Evolutionary conservation across 2,113 vertebrate species (phyloP), one percentile per base, ranked within the genome.

Genomic region (Phasianus colchicus): DNA sequence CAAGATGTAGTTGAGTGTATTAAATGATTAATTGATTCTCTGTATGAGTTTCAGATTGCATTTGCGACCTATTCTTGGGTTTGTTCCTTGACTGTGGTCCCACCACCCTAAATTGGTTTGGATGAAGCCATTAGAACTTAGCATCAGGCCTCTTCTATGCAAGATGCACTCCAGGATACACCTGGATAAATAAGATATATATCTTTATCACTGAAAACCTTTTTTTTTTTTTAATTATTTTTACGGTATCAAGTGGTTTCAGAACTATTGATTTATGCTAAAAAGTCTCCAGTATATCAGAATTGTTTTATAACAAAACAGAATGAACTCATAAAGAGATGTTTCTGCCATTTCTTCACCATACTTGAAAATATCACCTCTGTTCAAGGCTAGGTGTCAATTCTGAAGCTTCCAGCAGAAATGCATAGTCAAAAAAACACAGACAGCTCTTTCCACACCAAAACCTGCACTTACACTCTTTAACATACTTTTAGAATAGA

Each of bases 61-160:
- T 24, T n/a, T 25, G 7, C 21, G 25, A 34, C 25, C 13, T 13
- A 0, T 12, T 82, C 43, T 24, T 6, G 8, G 5, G 4, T 48
- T 88, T 85, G 1, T 7, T 20, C 11, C 11, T 67, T 50, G 24
- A 27, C 52, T 7, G 5, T 22, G 52, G 43, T 60, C 25, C 9
- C 13, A 24, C 3, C 18, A 83, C 11, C 18, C 2, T 15, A 36
- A 60, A 69, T 32, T n/a, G 25, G 36, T 55, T 54, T 0, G 0
- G 4, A 11, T n/a, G 25, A 60, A 58, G 52, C 7, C 4, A 58
- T 36, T 36, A 34, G 34, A 65, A 38, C 12, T 30, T 11, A 16
- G 16, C 5, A 29, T 10, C 1, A 0, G 4, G 30, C 48, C 40
- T 76, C 22, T 70, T 64, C 13, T 60, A 30, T 34, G 18, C 13